Percentiles rank a stretch among this genome's conserved stretches.
phyloP scores from a whole-genome alignment of 2,797 vertebrate genomes.

The Aratinga solstitialis region DNA sequence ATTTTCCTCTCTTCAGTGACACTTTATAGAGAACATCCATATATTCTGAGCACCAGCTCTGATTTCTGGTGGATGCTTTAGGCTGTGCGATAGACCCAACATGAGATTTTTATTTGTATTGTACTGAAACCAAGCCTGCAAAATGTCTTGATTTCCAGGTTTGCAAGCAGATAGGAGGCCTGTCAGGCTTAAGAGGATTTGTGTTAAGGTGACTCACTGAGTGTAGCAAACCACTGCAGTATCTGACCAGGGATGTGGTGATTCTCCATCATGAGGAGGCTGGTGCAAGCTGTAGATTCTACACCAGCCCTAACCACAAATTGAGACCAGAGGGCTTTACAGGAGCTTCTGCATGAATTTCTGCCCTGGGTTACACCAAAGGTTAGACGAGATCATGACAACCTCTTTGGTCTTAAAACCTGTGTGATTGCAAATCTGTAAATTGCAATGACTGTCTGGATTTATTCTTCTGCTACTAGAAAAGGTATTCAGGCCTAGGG shows the following conservation, averaged over 20 bases:
- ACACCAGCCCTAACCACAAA: not conserved
- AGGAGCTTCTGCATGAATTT: not conserved
- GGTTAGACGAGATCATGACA: not conserved
- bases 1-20: not conserved
- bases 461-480: not conserved
- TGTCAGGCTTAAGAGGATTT: not conserved
- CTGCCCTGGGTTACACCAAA: not conserved
- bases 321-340: not conserved
- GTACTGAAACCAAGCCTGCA: not conserved
- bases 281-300: not conserved
- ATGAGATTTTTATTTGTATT: not conserved
- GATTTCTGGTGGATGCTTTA: not conserved
- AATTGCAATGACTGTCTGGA: not conserved
- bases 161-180: not conserved
- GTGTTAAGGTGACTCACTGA: not conserved
- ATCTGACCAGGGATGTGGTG: not conserved
- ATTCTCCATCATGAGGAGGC: not conserved
- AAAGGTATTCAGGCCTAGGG: not conserved
- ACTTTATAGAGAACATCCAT: not conserved
- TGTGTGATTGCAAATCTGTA: not conserved
- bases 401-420: not conserved
- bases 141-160: not conserved
- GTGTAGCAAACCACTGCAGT: not conserved
- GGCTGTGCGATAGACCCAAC: not conserved
- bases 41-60: not conserved